Percentiles rank a stretch among this genome's conserved stretches.
Evolutionary conservation across 2,888 invertebrate genomes (phyloP).

Genomic region (Cephus nigrinus): DNA sequence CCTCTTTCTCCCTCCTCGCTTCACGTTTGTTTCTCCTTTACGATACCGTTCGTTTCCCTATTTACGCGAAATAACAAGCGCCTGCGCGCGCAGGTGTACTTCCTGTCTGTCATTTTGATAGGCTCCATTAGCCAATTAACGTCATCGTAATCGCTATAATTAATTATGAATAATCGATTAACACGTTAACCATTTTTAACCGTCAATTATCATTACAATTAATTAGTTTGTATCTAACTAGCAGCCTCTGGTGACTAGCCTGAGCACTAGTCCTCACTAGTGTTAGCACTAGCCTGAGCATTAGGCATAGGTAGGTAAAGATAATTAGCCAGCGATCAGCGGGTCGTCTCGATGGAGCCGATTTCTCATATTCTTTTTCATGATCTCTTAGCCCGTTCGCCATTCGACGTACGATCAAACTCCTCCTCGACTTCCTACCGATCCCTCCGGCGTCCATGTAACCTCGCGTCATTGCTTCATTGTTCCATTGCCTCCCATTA

Average conservation of each 20-base stretch:
- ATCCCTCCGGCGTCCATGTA: too few relatives aligned
- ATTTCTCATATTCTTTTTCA: conserved; percentile 16
- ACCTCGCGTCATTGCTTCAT: too few relatives aligned
- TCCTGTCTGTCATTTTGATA: too few relatives aligned
- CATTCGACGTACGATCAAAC: not conserved
- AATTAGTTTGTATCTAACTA: conserved; percentile 48
- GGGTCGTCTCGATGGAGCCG: conserved; percentile 23
- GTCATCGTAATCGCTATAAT: conserved; percentile 9
- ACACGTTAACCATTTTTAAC: conserved; percentile 38
- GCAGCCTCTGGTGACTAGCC: conserved; percentile 61
- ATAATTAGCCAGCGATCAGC: conserved; percentile 21
- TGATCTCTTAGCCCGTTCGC: not conserved
- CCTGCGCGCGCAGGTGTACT: too few relatives aligned
- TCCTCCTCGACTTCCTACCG: too few relatives aligned
- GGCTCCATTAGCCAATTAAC: conserved; percentile 7
- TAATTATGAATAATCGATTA: conserved; percentile 28
- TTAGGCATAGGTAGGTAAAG: conserved; percentile 41
- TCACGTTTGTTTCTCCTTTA: conserved; percentile 22
- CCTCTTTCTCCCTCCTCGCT: conserved; percentile 30
- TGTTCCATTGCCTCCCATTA: too few relatives aligned
- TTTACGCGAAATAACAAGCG: not conserved
- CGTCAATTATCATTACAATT: conserved; percentile 42
- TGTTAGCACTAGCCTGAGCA: conserved; percentile 60
- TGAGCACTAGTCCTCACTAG: conserved; percentile 56
- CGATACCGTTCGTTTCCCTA: conserved; percentile 14